These are phyloP conservation scores for Echiichthys vipera DNA, from an alignment of 2,797 vertebrate genomes.

Conservation along the genomic window DNA sequence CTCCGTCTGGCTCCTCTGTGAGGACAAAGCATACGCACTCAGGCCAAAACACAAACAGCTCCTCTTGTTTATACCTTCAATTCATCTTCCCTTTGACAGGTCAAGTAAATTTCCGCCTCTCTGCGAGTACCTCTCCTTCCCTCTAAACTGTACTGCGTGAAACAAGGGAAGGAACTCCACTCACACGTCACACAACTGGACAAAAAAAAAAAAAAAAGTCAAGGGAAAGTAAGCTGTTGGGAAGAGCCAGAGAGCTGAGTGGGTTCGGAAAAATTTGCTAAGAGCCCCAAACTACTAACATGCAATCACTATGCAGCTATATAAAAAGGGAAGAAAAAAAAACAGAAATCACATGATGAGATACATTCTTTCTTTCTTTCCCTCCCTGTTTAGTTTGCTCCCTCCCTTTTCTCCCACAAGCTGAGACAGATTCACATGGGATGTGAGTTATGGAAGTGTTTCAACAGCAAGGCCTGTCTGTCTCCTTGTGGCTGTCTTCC, in stretches of 20 bases:
- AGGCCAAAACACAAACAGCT: conserved; percentile 46
- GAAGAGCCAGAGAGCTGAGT: conserved; percentile 41
- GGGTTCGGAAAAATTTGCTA: conserved; percentile 76
- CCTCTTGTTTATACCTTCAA: conserved; percentile 69
- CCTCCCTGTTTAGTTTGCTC: conserved; percentile 70
- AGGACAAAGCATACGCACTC: conserved; percentile 49
- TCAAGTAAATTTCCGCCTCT: conserved; percentile 63
- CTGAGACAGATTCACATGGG: conserved; percentile 77
- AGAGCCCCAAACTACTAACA: conserved; percentile 65
- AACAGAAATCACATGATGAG: conserved; percentile 72
- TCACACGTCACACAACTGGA: conserved; percentile 71
- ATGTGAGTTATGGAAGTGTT: conserved; percentile 69
- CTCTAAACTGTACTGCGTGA: conserved; percentile 54
- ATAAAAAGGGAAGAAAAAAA: conserved; percentile 51
- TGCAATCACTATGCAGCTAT: conserved; percentile 67
- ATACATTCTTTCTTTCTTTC: conserved; percentile 74
- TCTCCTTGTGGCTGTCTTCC: conserved; percentile 34
- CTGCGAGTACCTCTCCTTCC: conserved; percentile 42
- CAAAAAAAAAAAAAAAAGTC: conserved; percentile 51
- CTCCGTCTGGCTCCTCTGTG: conserved; percentile 38
- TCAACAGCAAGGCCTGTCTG: conserved; percentile 34
- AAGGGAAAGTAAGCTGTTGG: conserved; percentile 71
- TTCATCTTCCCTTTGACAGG: conserved; percentile 62
- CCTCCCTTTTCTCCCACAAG: conserved; percentile 82
- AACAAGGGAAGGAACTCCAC: conserved; percentile 78